Evolutionary conservation across 2,113 vertebrate genomes (phyloP).

Genomic region (Gorsachius goisagi): DNA sequence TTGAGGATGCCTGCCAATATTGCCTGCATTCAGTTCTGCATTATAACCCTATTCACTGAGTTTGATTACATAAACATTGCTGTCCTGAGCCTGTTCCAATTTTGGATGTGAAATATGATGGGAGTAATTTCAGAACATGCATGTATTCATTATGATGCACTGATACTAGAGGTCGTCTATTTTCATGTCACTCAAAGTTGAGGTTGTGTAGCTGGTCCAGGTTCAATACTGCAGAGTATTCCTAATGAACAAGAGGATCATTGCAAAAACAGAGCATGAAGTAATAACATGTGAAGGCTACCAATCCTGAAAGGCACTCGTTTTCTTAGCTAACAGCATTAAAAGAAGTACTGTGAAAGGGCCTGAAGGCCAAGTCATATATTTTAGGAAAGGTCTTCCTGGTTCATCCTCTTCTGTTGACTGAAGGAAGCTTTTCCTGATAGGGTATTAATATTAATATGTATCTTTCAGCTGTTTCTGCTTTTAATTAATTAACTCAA

Average conservation of each 20-base stretch:
- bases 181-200: neutral
- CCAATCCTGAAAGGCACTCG: neutral
- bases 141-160: neutral
- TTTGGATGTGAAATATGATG: neutral
- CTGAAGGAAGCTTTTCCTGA: constrained; percentile 14
- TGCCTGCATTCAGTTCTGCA: neutral
- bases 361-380: constrained; percentile 5
- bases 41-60: neutral
- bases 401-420: neutral
- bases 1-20: neutral
- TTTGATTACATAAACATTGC: neutral
- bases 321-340: neutral
- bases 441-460: constrained; percentile 52
- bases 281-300: neutral
- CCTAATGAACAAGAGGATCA: neutral
- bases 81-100: neutral
- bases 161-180: neutral
- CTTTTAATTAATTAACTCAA: constrained; percentile 59
- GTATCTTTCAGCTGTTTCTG: constrained; percentile 30
- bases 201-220: neutral
- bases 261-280: neutral
- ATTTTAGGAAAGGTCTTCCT: neutral
- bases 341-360: neutral
- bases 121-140: neutral
- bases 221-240: neutral